A percentile compares a stretch with the other conserved stretches of the same genome.
These are phyloP conservation scores for Morinoia aosen DNA, from an alignment of 2,888 invertebrate species.

Conservation along the genomic window DNA sequence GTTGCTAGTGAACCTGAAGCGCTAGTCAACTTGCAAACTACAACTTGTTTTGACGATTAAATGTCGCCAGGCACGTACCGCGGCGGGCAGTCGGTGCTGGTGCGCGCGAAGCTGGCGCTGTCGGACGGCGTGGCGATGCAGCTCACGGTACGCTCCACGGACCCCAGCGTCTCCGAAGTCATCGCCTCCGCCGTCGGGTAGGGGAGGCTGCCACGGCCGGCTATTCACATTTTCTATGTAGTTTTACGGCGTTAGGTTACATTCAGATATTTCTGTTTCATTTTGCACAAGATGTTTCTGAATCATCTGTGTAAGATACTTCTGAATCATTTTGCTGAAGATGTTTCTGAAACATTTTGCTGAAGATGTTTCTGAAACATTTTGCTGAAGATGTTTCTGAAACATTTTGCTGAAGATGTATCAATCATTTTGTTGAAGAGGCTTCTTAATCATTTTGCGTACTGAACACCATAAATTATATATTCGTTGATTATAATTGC, in stretches of 20 bases:
- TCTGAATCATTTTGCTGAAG: not conserved
- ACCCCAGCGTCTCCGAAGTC: constrained; percentile 88
- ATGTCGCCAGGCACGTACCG: constrained; percentile 82
- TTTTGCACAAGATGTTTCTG: not conserved
- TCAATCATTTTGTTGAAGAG: not conserved
- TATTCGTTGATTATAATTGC: not conserved
- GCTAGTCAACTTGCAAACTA: no score
- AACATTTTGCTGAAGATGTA: not conserved
- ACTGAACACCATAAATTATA: not conserved
- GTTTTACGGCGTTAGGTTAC: not conserved
- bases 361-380: no score
- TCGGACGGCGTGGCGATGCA: constrained; percentile 91
- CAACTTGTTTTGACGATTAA: not conserved
- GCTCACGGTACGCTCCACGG: constrained; percentile 87
- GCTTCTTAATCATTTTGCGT: not conserved
- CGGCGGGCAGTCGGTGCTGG: constrained; percentile 90
- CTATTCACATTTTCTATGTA: not conserved
- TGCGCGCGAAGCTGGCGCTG: constrained; percentile 86
- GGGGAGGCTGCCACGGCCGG: constrained; percentile 56
- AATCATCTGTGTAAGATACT: not conserved
- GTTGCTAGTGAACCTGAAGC: no score
- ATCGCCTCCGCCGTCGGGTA: constrained; percentile 89
- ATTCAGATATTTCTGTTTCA: not conserved
- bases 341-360: no score
- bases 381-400: not conserved